These are phyloP conservation scores for Alaudala cheleensis DNA, from an alignment of 2,113 vertebrate species.

Conservation along the genomic window DNA sequence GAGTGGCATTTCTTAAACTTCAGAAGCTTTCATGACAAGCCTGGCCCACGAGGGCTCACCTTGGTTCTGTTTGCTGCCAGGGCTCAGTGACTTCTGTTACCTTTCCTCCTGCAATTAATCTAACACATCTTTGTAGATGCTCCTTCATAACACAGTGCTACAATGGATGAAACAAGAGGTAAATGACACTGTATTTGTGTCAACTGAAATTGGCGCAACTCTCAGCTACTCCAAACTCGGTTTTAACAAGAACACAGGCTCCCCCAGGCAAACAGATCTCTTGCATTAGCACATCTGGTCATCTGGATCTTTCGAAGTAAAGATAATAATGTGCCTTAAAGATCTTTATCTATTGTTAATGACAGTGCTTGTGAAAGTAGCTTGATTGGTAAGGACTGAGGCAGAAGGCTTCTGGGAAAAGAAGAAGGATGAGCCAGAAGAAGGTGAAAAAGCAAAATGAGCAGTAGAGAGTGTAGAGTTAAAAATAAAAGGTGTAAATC, in stretches of 20 bases:
- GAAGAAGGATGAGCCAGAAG: not conserved
- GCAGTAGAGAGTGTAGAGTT: not conserved
- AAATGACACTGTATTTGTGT: not conserved
- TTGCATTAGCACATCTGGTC: not conserved
- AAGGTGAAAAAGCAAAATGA: not conserved
- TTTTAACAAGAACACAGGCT: not conserved
- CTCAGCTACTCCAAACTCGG: not conserved
- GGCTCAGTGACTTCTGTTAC: rapidly evolving
- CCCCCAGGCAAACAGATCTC: not conserved
- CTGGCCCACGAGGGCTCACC: not conserved
- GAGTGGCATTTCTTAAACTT: not conserved
- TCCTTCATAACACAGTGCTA: not conserved
- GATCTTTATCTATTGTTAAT: slow-evolving; percentile 44
- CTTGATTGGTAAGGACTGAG: not conserved
- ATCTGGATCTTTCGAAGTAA: not conserved
- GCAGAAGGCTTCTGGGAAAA: slow-evolving; percentile 7
- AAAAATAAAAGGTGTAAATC: slow-evolving; percentile 5
- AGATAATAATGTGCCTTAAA: slow-evolving; percentile 9
- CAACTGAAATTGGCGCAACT: not conserved
- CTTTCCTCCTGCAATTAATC: not conserved
- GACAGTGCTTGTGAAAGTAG: not conserved
- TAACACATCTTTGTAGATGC: not conserved
- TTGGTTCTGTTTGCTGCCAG: not conserved
- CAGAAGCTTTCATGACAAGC: not conserved
- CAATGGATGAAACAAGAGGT: not conserved